A percentile compares a stretch with the other conserved stretches of the same genome.
phyloP scores from a whole-genome alignment of 2,113 vertebrate species.

The Thomomys bottae region DNA sequence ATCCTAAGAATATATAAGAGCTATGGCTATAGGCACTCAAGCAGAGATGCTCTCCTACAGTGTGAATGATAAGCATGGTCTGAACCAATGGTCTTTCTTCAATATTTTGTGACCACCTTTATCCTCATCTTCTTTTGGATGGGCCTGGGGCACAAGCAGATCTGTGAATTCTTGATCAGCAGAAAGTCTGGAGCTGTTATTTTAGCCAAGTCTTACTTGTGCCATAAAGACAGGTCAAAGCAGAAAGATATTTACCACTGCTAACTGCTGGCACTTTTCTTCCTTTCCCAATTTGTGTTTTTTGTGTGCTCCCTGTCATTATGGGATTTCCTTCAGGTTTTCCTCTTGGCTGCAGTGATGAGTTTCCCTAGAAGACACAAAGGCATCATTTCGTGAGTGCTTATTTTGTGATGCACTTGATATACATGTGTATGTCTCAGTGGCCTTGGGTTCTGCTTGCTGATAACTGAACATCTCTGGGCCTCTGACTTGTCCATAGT shows the following conservation, averaged over 20 bases:
- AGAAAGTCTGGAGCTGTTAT: not conserved
- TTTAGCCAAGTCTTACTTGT: not conserved
- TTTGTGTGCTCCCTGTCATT: not conserved
- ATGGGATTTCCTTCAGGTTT: no score
- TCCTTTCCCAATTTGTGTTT: not conserved
- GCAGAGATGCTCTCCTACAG: not conserved
- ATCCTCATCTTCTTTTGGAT: not conserved
- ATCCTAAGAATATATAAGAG: not conserved
- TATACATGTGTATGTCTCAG: not conserved
- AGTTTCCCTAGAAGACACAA: not conserved
- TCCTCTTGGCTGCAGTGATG: not conserved
- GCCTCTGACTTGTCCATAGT: not conserved
- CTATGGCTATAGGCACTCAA: not conserved
- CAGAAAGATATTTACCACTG: not conserved
- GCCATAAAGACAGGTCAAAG: not conserved
- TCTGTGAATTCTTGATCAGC: not conserved
- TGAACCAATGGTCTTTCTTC: not conserved
- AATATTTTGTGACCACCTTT: not conserved
- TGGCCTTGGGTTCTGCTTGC: not conserved
- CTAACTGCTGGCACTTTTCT: not conserved
- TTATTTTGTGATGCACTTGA: accelerated
- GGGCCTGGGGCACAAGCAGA: not conserved
- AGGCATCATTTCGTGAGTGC: not conserved
- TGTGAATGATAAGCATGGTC: not conserved
- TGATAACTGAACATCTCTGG: not conserved